phyloP scores from a whole-genome alignment of 2,113 vertebrate genomes.

The Ophthalmolycus amberensis region DNA sequence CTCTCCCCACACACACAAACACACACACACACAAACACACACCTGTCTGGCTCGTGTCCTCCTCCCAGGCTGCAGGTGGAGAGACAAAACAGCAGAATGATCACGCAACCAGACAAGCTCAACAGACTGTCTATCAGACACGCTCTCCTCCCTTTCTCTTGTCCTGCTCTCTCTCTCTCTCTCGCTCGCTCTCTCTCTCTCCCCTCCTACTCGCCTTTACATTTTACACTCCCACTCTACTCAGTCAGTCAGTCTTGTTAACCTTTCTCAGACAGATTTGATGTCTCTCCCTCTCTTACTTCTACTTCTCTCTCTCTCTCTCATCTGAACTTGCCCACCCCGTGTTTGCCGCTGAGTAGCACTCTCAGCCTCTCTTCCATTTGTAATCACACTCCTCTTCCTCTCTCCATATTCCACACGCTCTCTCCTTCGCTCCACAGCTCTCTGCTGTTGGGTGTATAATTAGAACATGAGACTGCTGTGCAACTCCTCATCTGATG shows the following conservation, averaged over 20 bases:
- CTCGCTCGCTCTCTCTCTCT: slow-evolving; percentile 62
- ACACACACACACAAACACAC: slow-evolving; percentile 26
- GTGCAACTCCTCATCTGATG: slow-evolving; percentile 81
- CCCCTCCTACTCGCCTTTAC: slow-evolving; percentile 76
- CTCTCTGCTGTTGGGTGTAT: slow-evolving; percentile 71
- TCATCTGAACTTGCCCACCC: slow-evolving; percentile 69
- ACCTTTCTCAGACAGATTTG: slow-evolving; percentile 77
- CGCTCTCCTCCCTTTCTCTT: slow-evolving; percentile 60
- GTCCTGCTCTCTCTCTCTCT: slow-evolving; percentile 56
- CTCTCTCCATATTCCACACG: slow-evolving; percentile 61
- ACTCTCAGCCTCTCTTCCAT: slow-evolving; percentile 68
- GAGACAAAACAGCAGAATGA: slow-evolving; percentile 43
- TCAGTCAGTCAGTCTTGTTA: slow-evolving; percentile 75
- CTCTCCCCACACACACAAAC: neutral
- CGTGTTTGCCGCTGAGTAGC: slow-evolving; percentile 60
- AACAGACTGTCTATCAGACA: slow-evolving; percentile 71
- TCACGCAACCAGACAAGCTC: slow-evolving; percentile 72
- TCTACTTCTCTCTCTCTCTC: slow-evolving; percentile 44
- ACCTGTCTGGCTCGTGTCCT: slow-evolving; percentile 63
- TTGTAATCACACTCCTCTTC: slow-evolving; percentile 67
- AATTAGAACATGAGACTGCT: slow-evolving; percentile 80
- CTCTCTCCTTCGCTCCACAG: slow-evolving; percentile 43
- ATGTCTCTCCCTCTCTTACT: slow-evolving; percentile 60
- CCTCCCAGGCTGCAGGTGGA: slow-evolving; percentile 58
- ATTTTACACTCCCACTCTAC: slow-evolving; percentile 78